Percentiles rank a stretch among this genome's conserved stretches.
phyloP scores from a whole-genome alignment of 2,113 vertebrate species.

The Excalfactoria chinensis region DNA sequence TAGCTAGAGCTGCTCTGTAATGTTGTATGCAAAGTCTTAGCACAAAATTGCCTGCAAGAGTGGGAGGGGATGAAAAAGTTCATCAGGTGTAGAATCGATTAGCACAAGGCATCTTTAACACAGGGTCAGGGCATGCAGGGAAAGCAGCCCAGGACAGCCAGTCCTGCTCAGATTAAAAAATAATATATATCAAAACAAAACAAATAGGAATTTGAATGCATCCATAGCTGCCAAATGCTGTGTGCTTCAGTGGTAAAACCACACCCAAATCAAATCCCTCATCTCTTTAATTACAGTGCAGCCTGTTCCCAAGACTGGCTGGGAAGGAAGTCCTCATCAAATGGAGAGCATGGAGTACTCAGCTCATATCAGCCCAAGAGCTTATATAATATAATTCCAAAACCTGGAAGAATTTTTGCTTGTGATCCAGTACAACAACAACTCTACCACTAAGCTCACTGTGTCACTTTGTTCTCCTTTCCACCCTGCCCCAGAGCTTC shows the following conservation, averaged over 20 bases:
- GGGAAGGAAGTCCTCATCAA: conserved; percentile 33
- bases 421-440: neutral
- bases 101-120: conserved; percentile 28
- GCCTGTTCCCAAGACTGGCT: conserved; percentile 59
- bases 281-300: conserved; percentile 62
- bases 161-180: neutral
- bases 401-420: neutral
- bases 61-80: conserved; percentile 30
- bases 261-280: conserved; percentile 62
- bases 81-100: conserved; percentile 25
- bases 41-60: conserved; percentile 18
- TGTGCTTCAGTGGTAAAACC: conserved; percentile 47
- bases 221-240: conserved; percentile 13
- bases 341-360: neutral
- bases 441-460: neutral
- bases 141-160: conserved; percentile 12
- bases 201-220: conserved; percentile 35
- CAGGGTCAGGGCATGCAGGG: neutral
- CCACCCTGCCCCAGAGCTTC: neutral
- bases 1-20: neutral
- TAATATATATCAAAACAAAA: neutral
- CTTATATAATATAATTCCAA: conserved; percentile 5
- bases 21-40: conserved; percentile 10
- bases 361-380: neutral
- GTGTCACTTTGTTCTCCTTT: neutral